Conservation (phyloP, 64 coral and sea anemone species). For the Porites lutea region DNA sequence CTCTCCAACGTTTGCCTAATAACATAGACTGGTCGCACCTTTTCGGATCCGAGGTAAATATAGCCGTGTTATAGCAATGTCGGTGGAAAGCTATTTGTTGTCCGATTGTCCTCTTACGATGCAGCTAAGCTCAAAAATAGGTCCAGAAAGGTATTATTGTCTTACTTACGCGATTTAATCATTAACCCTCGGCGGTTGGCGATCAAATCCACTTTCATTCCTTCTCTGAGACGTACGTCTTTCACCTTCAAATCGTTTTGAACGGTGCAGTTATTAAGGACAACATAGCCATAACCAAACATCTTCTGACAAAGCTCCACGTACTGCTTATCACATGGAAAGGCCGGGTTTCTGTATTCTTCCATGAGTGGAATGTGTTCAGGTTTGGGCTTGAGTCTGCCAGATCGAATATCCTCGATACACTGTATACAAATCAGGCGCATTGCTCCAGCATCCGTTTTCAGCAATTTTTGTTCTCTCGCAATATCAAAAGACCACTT, state of each 20-base stretch:
- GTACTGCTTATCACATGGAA: slow-evolving; percentile 92
- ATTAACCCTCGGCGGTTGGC: slow-evolving; percentile 73
- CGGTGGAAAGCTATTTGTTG: no score
- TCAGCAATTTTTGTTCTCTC: slow-evolving; percentile 76
- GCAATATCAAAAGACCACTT: slow-evolving; percentile 93
- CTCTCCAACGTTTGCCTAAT: no score
- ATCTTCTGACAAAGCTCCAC: slow-evolving; percentile 90
- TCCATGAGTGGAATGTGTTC: slow-evolving; percentile 62
- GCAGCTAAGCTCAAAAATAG: no score
- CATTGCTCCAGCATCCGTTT: slow-evolving; percentile 79
- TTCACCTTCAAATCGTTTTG: slow-evolving; percentile 85
- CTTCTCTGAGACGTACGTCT: slow-evolving; percentile 74
- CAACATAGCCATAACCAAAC: slow-evolving; percentile 84
- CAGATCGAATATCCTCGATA: slow-evolving; percentile 68
- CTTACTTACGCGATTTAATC: slow-evolving; percentile 81
- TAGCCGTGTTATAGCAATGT: no score
- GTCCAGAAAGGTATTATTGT: background rate
- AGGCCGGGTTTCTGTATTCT: slow-evolving; percentile 77
- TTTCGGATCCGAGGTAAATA: no score
- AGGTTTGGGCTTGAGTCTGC: slow-evolving; percentile 73
- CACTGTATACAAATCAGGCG: slow-evolving; percentile 76
- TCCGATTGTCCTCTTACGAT: no score
- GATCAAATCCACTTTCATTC: slow-evolving; percentile 62
- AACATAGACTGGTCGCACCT: no score
- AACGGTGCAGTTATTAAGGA: slow-evolving; percentile 71